Base-by-base conservation (phyloP, 2,113 vertebrate genomes). In the Panthera tigris region DNA sequence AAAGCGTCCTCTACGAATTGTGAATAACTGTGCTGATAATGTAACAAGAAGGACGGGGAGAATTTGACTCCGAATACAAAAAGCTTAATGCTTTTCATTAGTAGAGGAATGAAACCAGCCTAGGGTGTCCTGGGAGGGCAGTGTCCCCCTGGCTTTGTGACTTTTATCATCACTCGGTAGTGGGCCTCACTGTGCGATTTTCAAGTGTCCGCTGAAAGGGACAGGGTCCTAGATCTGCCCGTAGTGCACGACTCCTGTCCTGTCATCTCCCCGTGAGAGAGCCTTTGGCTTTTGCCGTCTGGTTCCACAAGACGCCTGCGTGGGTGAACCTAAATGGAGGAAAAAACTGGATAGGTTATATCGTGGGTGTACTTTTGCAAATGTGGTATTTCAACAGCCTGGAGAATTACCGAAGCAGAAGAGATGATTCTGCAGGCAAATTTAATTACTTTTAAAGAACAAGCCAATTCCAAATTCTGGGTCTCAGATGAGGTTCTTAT, bases 361-460 rank as follows among this genome's bases (percentile, higher is more conserved):
- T 41, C 25, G 82, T 97, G 96, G 97, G 97, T 89, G 97, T 94
- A 39, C 68, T 96, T 94, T 97, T 97, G 97, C 97, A 98, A 97
- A 97, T 95, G 92, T 98, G 98, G 82, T 89, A 97, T 96, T 98
- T 98, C 68, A 50, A 89, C 89, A 97, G 91, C 95, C 93, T 98
- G 96, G 96, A 97, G 82, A 95, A 97, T 97, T 98, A 97, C 93
- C 97, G 97, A 97, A 55, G 93, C 94, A 93, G 91, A 92, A 74
- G 90, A 90, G 83, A 95, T 65, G 96, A 95, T 89, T 94, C 92
- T 91, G n/a, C 94, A 80, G 97, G 82, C 96, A 91, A 97, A 96
- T 87, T 91, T 94, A 91, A 97, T 93, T 88, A 91, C 86, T 96
- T 96, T 93, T 86, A 97, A 97, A 96, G 93, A 97, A 84, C 2